Percentiles rank a stretch among this genome's conserved stretches.
Conservation (phyloP, 2,797 vertebrate species). For the Podarcis siculus region DNA sequence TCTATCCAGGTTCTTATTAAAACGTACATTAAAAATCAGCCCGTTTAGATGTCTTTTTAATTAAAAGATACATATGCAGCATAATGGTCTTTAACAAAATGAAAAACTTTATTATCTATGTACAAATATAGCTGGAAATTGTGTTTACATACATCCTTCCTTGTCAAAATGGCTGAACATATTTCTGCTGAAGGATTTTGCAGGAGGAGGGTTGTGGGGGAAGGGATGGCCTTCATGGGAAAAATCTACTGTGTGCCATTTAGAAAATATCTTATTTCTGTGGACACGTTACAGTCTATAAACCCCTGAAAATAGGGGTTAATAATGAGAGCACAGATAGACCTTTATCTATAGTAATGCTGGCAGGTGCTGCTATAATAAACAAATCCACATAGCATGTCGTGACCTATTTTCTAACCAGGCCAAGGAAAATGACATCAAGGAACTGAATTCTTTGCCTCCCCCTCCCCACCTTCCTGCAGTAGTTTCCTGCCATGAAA, state of each 20-base stretch:
- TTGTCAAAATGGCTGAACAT: constrained; percentile 51
- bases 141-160: constrained; percentile 58
- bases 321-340: constrained; percentile 63
- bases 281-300: constrained; percentile 64
- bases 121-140: constrained; percentile 49
- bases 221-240: constrained; percentile 29
- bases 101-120: constrained; percentile 33
- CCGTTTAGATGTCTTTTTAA: constrained; percentile 53
- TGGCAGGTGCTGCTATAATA: constrained; percentile 68
- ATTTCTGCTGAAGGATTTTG: constrained; percentile 42
- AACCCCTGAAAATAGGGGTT: constrained; percentile 60
- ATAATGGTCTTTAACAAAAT: constrained; percentile 48
- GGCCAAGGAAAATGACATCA: constrained; percentile 73
- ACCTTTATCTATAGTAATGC: constrained; percentile 61
- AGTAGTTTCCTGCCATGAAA: constrained; percentile 76
- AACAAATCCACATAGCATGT: constrained; percentile 75
- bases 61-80: constrained; percentile 53
- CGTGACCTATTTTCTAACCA: constrained; percentile 79
- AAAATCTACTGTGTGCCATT: constrained; percentile 48
- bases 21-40: constrained; percentile 46
- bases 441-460: constrained; percentile 78
- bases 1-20: constrained; percentile 51
- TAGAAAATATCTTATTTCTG: constrained; percentile 56
- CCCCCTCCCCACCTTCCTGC: constrained; percentile 73
- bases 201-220: neutral